Evolutionary conservation across 2,113 vertebrate species (phyloP), one percentile per base, ranked within the genome.

Genomic region (Leucoraja erinaceus): DNA sequence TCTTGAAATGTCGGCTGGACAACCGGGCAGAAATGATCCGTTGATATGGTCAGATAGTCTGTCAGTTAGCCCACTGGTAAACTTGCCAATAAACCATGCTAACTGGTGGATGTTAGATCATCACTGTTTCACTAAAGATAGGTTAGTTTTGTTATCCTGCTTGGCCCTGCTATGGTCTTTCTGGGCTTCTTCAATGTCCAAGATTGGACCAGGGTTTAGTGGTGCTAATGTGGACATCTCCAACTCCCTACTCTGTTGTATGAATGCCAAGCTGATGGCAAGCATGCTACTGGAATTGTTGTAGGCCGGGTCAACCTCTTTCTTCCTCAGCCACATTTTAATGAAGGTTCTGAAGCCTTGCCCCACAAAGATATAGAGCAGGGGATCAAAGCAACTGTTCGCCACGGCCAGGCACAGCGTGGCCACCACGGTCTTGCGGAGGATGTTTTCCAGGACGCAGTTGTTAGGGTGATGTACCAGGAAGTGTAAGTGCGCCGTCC

Each of bases 361-460:
- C 0, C 94, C 94, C 77, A 94, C 93, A 76, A 94, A 95, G 16
- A 93, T 74, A 79, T 94, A 95, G 61, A 95, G 77, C 28, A 95
- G 54, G 1, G 95, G 95, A 76, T 95, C 95, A 22, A 95, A 84
- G 76, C 94, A 94, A 66, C 93, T 95, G 68, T 95, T 94, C 8
- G 93, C 61, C 4, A 93, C 88, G 25, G 94, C 95, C 66, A 95
- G 90, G 84, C 94, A 94, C 12, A 94, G 47, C 0, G 94, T 94
- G 4, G 93, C 93, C 31, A 95, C 94, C 2, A 95, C 94, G 0
- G 93, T 93, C 31, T 91, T 94, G 83, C 94, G 93, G 54, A 95
- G 93, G 54, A 47, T 28, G 31, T 38, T n/a, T 16, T 93, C 93
- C 31, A 94, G 31, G 16, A 94, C 81, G 77, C 95, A 95, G 0